These are phyloP conservation scores for Athalia rosae DNA, from an alignment of 2,888 invertebrate species.

Conservation along the genomic window DNA sequence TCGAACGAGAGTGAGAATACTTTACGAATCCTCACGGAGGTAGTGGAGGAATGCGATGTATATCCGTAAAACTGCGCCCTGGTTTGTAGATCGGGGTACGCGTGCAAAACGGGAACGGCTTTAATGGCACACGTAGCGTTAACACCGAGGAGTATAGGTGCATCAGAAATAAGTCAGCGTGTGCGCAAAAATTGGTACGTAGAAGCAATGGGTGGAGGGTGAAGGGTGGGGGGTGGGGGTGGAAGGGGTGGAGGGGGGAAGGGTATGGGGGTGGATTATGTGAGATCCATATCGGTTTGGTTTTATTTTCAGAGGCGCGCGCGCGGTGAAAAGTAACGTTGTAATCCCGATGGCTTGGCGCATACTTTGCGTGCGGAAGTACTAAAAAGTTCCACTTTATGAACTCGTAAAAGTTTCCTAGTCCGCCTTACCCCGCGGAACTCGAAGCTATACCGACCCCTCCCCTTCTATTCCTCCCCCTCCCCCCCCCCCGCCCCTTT, in stretches of 20 bases:
- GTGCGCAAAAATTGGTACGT: no score
- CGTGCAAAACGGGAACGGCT: no score
- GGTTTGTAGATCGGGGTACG: no score
- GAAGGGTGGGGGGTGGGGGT: no score
- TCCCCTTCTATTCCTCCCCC: not conserved
- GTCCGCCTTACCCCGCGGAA: not conserved
- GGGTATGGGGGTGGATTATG: not conserved
- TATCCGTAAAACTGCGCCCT: no score
- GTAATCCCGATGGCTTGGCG: slow-evolving; percentile 40
- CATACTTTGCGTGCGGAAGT: slow-evolving; percentile 42
- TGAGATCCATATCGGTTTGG: slow-evolving; percentile 21
- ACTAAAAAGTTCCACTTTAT: slow-evolving; percentile 50
- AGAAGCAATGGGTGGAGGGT: no score
- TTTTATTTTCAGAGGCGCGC: slow-evolving; percentile 10
- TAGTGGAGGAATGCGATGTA: no score
- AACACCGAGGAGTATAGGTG: no score
- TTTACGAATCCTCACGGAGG: no score
- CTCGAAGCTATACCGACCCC: not conserved
- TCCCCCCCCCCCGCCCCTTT: not conserved
- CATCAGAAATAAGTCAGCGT: not conserved
- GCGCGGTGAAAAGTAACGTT: slow-evolving; percentile 38
- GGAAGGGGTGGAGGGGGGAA: not conserved
- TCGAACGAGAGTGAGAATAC: no score
- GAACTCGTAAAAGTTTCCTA: slow-evolving; percentile 54
- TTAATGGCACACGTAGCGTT: no score